Conservation (phyloP, 2,888 invertebrate genomes). For the Pediacus dermestoides region DNA sequence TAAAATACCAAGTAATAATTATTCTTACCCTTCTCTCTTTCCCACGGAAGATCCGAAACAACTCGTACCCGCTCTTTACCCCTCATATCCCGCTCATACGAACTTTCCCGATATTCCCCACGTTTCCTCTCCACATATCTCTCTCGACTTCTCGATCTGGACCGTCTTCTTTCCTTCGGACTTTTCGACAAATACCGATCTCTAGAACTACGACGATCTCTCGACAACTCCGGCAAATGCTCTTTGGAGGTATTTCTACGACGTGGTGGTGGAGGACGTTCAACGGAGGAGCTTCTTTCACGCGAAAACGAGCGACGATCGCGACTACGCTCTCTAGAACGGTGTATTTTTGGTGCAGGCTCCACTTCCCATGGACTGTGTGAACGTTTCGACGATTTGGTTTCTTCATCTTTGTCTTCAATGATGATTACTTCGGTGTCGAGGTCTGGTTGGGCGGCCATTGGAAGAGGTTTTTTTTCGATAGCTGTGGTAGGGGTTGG, state of each 20-base stretch:
- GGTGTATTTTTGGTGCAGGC: constrained; percentile 9
- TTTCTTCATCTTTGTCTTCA: constrained; percentile 43
- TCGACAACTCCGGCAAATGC: constrained; percentile 11
- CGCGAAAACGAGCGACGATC: constrained; percentile 12
- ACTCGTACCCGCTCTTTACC: constrained; percentile 35
- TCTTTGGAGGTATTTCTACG: constrained; percentile 4
- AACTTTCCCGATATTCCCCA: constrained; percentile 28
- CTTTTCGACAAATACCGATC: constrained; percentile 6
- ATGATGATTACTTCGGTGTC: constrained; percentile 42
- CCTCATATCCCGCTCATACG: constrained; percentile 31
- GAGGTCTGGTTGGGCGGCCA: constrained; percentile 42
- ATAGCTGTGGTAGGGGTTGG: constrained; percentile 7
- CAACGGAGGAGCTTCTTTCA: constrained; percentile 7
- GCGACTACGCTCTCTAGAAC: constrained; percentile 5
- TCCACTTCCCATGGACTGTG: constrained; percentile 48
- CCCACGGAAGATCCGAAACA: constrained; percentile 37
- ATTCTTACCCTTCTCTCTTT: constrained; percentile 29
- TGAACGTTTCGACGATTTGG: constrained; percentile 32
- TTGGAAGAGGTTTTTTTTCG: constrained; percentile 27
- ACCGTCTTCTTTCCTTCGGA: constrained; percentile 11
- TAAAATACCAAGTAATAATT: constrained; percentile 5
- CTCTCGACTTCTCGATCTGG: constrained; percentile 13
- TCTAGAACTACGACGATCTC: constrained; percentile 12
- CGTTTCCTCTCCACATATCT: not conserved
- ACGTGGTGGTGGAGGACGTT: constrained; percentile 2